phyloP scores from a whole-genome alignment of 2,888 invertebrate genomes.

The Chalcosyrphus nemorum region DNA sequence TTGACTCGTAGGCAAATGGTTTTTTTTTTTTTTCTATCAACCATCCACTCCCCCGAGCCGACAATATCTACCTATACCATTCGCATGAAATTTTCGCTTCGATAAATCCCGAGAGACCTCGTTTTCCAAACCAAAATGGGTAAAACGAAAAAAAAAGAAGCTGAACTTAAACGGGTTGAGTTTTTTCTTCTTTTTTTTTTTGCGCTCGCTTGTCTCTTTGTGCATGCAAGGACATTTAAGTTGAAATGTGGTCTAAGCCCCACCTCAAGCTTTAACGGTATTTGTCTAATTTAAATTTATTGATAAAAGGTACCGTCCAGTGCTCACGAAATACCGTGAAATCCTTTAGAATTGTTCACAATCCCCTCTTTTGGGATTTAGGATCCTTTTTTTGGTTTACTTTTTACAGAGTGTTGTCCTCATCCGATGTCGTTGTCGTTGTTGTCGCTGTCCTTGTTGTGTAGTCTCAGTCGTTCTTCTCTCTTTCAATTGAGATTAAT shows the following conservation, averaged over 20 bases:
- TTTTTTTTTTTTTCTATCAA: too few relatives aligned
- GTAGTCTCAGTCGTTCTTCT: conserved; percentile 13
- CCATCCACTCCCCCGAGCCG: neutral
- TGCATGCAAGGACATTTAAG: conserved; percentile 54
- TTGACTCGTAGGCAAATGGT: conserved; percentile 65
- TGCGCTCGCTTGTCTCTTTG: conserved; percentile 6
- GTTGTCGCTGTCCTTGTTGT: conserved; percentile 1
- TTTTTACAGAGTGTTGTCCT: conserved; percentile 43
- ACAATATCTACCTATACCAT: conserved; percentile 3
- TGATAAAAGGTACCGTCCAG: conserved; percentile 42
- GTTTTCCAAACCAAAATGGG: conserved; percentile 37
- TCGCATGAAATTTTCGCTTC: conserved; percentile 60
- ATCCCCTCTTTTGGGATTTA: conserved; percentile 48
- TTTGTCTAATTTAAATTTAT: conserved; percentile 67
- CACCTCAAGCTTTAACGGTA: conserved; percentile 32
- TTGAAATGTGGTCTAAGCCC: conserved; percentile 54
- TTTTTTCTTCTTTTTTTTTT: conserved; percentile 15
- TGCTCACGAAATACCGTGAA: conserved; percentile 21
- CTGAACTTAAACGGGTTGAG: conserved; percentile 34
- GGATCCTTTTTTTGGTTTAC: conserved; percentile 43
- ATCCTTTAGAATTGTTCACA: conserved; percentile 49
- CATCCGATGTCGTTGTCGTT: conserved; percentile 34
- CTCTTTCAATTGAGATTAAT: conserved; percentile 72
- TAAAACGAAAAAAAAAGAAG: conserved; percentile 20
- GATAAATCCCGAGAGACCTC: conserved; percentile 61